These are phyloP conservation scores for Hoplostethus mediterraneus DNA, from an alignment of 2,797 vertebrate genomes.

Conservation along the genomic window DNA sequence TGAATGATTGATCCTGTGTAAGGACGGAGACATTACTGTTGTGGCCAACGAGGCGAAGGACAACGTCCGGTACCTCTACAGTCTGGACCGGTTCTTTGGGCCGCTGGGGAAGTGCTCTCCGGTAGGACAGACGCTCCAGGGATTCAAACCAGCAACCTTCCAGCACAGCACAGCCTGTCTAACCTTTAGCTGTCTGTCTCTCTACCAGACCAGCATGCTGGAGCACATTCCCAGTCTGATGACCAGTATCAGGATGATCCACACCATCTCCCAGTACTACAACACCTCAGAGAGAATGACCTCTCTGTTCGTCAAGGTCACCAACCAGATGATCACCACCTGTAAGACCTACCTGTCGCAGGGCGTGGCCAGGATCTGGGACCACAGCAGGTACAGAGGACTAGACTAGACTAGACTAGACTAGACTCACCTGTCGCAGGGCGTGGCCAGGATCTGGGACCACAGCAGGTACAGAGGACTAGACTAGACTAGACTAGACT, in stretches of 20 bases:
- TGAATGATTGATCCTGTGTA: not conserved
- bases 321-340: constrained; percentile 89
- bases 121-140: constrained; percentile 68
- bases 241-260: constrained; percentile 85
- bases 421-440: too few relatives aligned
- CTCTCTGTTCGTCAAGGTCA: constrained; percentile 89
- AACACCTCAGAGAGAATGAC: constrained; percentile 88
- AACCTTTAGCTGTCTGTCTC: not conserved
- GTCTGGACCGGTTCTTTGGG: constrained; percentile 85
- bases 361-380: constrained; percentile 85
- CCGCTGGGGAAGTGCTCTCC: constrained; percentile 82
- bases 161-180: not conserved
- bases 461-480: too few relatives aligned
- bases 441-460: too few relatives aligned
- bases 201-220: constrained; percentile 76
- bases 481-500: too few relatives aligned
- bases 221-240: constrained; percentile 85
- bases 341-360: constrained; percentile 82
- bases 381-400: constrained; percentile 82
- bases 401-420: not conserved
- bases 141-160: not conserved
- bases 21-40: constrained; percentile 85
- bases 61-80: constrained; percentile 88
- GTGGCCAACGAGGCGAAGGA: constrained; percentile 90
- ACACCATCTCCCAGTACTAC: constrained; percentile 85